Conservation (phyloP, 2,113 vertebrate genomes). For the Neogobius melanostomus region DNA sequence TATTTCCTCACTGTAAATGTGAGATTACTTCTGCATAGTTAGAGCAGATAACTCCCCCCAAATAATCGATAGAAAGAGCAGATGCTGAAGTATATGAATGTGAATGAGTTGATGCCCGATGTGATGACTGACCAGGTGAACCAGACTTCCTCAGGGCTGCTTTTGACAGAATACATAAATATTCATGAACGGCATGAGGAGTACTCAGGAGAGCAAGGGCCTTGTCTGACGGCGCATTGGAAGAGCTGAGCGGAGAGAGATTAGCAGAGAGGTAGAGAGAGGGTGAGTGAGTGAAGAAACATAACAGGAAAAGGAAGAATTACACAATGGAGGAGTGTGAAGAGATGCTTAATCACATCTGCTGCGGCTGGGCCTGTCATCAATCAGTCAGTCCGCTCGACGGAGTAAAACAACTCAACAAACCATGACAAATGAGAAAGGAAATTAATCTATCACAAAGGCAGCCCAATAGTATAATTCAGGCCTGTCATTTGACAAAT, state of each 20-base stretch:
- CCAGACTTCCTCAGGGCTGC: slow-evolving; percentile 43
- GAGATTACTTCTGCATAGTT: no score
- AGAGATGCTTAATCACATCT: slow-evolving; percentile 39
- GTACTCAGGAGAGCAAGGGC: slow-evolving; percentile 39
- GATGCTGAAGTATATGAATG: not conserved
- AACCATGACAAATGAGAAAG: slow-evolving; percentile 18
- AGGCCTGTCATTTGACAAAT: slow-evolving; percentile 1
- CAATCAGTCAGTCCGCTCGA: slow-evolving; percentile 29
- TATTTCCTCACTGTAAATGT: no score
- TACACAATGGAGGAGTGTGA: slow-evolving; percentile 42
- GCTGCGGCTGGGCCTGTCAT: slow-evolving; percentile 13
- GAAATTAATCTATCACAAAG: not conserved
- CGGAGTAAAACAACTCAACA: slow-evolving; percentile 27
- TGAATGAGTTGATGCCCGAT: slow-evolving; percentile 29
- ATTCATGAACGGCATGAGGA: slow-evolving; percentile 60
- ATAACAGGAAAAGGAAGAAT: slow-evolving; percentile 51
- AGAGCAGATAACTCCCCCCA: no score
- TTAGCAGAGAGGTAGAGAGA: slow-evolving; percentile 14
- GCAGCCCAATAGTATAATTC: not conserved
- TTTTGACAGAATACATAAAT: slow-evolving; percentile 63
- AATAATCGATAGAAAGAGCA: no score
- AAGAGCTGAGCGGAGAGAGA: slow-evolving; percentile 19
- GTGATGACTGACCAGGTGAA: slow-evolving; percentile 46
- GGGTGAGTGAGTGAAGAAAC: not conserved
- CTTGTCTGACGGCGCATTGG: slow-evolving; percentile 25